These are phyloP conservation scores for Arenaria interpres DNA, from an alignment of 2,113 vertebrate species.

Conservation along the genomic window DNA sequence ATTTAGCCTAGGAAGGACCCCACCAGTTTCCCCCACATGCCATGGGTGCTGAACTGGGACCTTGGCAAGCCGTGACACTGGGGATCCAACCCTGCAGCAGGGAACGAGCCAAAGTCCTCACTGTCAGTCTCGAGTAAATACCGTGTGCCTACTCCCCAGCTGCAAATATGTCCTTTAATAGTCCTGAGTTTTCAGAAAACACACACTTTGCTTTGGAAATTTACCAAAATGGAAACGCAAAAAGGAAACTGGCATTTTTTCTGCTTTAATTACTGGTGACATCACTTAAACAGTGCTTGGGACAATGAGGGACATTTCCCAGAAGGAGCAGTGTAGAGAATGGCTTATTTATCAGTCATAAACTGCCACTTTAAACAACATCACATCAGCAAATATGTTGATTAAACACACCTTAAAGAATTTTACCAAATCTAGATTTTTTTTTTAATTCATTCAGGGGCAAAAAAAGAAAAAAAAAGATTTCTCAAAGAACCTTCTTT, in stretches of 20 bases:
- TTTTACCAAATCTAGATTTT: neutral
- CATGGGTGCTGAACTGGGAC: neutral
- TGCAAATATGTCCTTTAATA: fast-evolving
- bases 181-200: neutral
- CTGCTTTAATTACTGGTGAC: fast-evolving
- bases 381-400: neutral
- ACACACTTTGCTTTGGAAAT: neutral
- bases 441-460: neutral
- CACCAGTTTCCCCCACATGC: too few relatives aligned
- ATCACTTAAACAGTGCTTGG: fast-evolving
- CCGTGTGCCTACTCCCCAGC: neutral
- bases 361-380: neutral
- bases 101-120: neutral
- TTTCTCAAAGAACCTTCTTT: neutral
- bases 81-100: neutral
- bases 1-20: neutral
- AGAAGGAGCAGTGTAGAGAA: fast-evolving
- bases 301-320: fast-evolving
- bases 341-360: neutral
- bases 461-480: fast-evolving
- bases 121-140: fast-evolving
- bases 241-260: fast-evolving
- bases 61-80: fast-evolving
- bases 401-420: neutral
- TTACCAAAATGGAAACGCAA: neutral